Percentiles rank a stretch among this genome's conserved stretches.
These are phyloP conservation scores for Malurus splendens DNA, from an alignment of 2,797 vertebrate genomes.

Conservation along the genomic window DNA sequence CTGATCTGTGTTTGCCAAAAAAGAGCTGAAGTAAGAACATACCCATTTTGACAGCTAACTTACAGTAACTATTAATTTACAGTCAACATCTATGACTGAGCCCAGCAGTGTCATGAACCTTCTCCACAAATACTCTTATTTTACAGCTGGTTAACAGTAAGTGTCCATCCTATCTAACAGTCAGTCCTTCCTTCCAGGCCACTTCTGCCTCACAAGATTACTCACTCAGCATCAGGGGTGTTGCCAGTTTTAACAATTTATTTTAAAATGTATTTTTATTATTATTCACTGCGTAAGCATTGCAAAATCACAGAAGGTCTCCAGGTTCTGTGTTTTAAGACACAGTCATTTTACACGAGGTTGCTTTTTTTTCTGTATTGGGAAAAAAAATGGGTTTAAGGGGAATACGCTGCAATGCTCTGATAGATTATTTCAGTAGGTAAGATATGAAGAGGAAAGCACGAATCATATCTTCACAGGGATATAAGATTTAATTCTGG, in stretches of 20 bases:
- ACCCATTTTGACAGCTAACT: accelerated
- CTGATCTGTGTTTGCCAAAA: background rate
- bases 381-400: background rate
- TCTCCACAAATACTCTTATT: background rate
- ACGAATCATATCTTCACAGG: background rate
- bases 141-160: background rate
- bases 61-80: background rate
- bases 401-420: background rate
- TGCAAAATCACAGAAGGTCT: background rate
- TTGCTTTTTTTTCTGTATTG: background rate
- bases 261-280: background rate
- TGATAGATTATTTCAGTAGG: background rate
- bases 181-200: background rate
- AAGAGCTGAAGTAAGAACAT: background rate
- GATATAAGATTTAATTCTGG: background rate
- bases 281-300: background rate
- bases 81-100: background rate
- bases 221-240: background rate
- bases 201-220: background rate
- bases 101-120: background rate
- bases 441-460: background rate
- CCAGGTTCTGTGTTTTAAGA: background rate
- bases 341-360: background rate
- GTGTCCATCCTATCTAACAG: background rate
- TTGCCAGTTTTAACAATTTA: background rate